Evolutionary conservation across 2,888 invertebrate genomes (phyloP).

Genomic region (Campoplex nolae): DNA sequence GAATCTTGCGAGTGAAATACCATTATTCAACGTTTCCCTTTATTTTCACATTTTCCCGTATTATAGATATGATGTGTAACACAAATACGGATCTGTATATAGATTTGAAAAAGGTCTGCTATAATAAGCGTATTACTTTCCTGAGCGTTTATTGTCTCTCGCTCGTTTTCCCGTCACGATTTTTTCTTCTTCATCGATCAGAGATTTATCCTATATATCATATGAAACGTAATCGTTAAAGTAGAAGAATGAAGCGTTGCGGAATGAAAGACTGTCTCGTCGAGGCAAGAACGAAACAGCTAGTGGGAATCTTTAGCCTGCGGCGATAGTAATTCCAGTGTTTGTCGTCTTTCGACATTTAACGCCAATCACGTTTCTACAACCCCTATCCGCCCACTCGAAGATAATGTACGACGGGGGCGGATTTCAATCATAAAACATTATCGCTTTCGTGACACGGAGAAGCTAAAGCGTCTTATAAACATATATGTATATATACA

Average conservation of each 20-base stretch:
- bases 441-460: constrained; percentile 13
- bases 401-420: constrained; percentile 31
- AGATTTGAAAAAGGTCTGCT: background rate
- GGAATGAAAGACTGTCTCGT: constrained; percentile 3
- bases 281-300: constrained; percentile 1
- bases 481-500: constrained; percentile 17
- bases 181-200: background rate
- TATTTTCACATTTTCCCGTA: background rate
- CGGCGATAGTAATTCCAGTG: constrained; percentile 33
- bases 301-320: background rate
- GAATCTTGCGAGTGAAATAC: background rate
- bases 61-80: background rate
- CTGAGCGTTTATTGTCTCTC: constrained; percentile 31
- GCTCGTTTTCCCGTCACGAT: constrained; percentile 21
- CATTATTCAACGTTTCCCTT: no score
- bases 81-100: background rate
- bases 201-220: constrained; percentile 7
- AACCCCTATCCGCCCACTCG: background rate
- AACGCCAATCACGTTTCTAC: constrained; percentile 58
- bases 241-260: background rate
- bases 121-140: constrained; percentile 20
- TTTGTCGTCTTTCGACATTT: constrained; percentile 55
- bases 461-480: constrained; percentile 48
- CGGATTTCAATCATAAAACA: constrained; percentile 39
- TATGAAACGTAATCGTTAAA: constrained; percentile 38